Base-by-base conservation (phyloP, 1,140 invertebrate genomes). In the Patella vulgata region DNA sequence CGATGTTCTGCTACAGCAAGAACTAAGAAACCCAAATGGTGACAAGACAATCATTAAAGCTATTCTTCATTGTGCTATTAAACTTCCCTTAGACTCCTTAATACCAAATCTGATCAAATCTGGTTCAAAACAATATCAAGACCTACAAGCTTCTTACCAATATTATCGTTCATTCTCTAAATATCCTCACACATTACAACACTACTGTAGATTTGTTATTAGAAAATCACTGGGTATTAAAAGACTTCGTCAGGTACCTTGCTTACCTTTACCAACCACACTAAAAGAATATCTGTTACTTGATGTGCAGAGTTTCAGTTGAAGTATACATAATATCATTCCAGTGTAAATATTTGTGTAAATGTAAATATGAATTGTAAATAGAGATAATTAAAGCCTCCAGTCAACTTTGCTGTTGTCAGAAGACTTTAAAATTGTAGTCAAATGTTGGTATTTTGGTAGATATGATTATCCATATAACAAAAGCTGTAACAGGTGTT, bases 221-320 rank as follows among this genome's bases (percentile, higher is more conserved):
- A 63, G 81, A 14, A 48, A 69, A 4, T 44, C 68, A 11, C 46
- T 83, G 11, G 73, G 73, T 1, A 40, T 59, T 6, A 52, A 66
- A 25, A 60, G 77, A 50, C 63, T 83, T 14, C 47, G 73, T 27
- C 61, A 73, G 42, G 69, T 78, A 56, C 56, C 66, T 27, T 51
- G 59, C 11, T 56, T 83, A 17, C 73, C 76, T 14, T 56, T 83
- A 39, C 80, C 81, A 5, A 63, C 30, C 25, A 60, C 71, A 6
- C 66, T 83, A 28, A 75, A 78, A 57, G 75, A 78, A 31, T 75
- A 80, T 44, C 59, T 83, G 12, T 59, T 80, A 11, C 54, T 80
- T 23, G 68, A 77, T 52, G 56, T 66, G 40, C 66, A 73, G 36
- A 67, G 70, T 28, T 70, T 63, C 51, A 33, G 54, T 25, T 65